A percentile compares a stretch with the other conserved stretches of the same genome.
Conservation (phyloP, 2,888 invertebrate species). For the Hyalella azteca region DNA sequence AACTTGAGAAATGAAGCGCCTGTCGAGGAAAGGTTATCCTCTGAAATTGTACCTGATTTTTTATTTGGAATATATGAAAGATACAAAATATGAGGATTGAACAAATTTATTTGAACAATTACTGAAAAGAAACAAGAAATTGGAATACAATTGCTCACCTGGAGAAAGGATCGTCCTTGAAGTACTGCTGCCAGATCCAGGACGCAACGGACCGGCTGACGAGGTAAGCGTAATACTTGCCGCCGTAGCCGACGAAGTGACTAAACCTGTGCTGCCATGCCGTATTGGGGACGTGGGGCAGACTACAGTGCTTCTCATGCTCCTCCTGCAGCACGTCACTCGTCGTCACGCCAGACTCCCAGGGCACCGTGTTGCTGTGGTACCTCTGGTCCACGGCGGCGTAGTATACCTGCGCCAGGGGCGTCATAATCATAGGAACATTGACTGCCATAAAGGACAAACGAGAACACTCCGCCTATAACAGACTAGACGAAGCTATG, state of each 20-base stretch:
- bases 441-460: too few relatives aligned
- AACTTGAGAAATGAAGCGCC: too few relatives aligned
- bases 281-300: conserved; percentile 86
- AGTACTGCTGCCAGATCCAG: conserved; percentile 89
- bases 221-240: conserved; percentile 97
- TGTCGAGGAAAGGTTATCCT: too few relatives aligned
- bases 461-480: too few relatives aligned
- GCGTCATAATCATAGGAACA: too few relatives aligned
- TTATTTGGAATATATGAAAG: too few relatives aligned
- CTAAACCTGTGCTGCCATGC: conserved; percentile 96
- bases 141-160: conserved; percentile 78
- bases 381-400: conserved; percentile 90
- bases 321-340: conserved; percentile 77
- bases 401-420: conserved; percentile 74
- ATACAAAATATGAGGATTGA: too few relatives aligned
- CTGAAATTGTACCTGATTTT: too few relatives aligned
- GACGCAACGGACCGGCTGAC: conserved; percentile 92
- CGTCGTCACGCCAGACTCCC: conserved; percentile 65
- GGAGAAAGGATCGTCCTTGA: conserved; percentile 77
- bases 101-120: not conserved
- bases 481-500: too few relatives aligned
- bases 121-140: not conserved
- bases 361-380: conserved; percentile 71
- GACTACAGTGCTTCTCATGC: conserved; percentile 81
- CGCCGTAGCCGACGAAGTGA: conserved; percentile 96